Evolutionary conservation across 2,113 vertebrate genomes (phyloP).

Genomic region (Channa maculata): DNA sequence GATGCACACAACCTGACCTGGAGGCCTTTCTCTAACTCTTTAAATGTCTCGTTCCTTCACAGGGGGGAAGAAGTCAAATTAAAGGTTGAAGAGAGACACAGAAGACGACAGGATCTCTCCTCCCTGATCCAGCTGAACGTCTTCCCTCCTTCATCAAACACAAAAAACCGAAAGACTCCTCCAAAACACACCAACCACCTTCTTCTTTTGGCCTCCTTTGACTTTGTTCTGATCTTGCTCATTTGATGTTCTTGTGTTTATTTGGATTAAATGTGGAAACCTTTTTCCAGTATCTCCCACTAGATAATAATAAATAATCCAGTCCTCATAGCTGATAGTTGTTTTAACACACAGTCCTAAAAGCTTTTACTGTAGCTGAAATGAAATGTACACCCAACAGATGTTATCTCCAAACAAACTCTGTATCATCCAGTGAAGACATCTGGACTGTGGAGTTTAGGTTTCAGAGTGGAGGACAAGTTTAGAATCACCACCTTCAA

Average conservation of each 20-base stretch:
- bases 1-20: no score
- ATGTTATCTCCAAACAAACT: no score
- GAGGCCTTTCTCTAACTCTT: no score
- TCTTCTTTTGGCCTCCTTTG: background rate
- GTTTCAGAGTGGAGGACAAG: background rate
- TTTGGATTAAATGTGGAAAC: conserved; percentile 40
- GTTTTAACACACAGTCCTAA: conserved; percentile 50
- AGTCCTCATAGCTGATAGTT: conserved; percentile 34
- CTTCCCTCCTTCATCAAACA: conserved; percentile 39
- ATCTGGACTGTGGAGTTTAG: background rate
- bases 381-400: conserved; percentile 10
- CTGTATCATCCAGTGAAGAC: no score
- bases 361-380: conserved; percentile 23
- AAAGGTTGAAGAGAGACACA: background rate
- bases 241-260: conserved; percentile 20
- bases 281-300: conserved; percentile 10
- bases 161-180: conserved; percentile 50
- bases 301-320: conserved; percentile 45
- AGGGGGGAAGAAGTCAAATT: conserved; percentile 68
- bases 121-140: conserved; percentile 36
- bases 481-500: conserved; percentile 14
- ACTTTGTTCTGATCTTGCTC: conserved; percentile 9
- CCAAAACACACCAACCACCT: conserved; percentile 34
- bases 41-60: background rate
- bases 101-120: conserved; percentile 14